Percentiles rank a stretch among this genome's conserved stretches.
phyloP scores from a whole-genome alignment of 2,797 vertebrate species.

The Balearica regulorum region DNA sequence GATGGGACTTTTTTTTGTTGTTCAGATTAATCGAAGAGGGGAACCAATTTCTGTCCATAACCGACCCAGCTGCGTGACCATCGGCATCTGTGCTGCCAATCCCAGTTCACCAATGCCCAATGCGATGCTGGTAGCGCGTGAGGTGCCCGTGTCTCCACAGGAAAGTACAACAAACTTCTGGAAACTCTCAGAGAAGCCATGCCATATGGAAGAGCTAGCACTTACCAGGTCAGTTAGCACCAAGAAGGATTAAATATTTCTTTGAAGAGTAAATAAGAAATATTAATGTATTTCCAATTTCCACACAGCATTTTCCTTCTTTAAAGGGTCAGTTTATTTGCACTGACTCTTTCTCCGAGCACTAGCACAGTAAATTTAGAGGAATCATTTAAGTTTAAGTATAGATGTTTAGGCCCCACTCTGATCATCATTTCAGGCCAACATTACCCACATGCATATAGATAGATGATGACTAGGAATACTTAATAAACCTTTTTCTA shows the following conservation, averaged over 20 bases:
- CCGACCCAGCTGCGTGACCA: slow-evolving; percentile 48
- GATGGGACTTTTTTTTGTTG: not conserved
- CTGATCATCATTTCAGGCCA: not conserved
- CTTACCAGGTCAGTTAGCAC: slow-evolving; percentile 60
- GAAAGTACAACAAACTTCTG: not conserved
- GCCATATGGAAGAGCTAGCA: not conserved
- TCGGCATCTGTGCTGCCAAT: slow-evolving; percentile 51
- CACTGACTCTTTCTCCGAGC: not conserved
- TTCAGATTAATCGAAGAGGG: slow-evolving; percentile 62
- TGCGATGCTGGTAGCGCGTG: slow-evolving; percentile 51
- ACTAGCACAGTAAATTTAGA: not conserved
- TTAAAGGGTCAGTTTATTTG: not conserved
- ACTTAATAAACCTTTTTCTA: not conserved
- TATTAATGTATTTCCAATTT: not conserved
- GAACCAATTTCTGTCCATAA: slow-evolving; percentile 65
- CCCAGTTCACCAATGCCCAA: not conserved
- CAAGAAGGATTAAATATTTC: not conserved
- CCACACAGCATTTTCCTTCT: not conserved
- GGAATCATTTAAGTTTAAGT: not conserved
- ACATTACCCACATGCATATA: not conserved
- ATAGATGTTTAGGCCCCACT: not conserved
- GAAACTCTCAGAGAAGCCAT: not conserved
- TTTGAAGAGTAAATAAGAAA: not conserved
- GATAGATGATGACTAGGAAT: not conserved
- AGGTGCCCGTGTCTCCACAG: not conserved